Base-by-base conservation (phyloP, 2,797 vertebrate genomes). In the Macroramphosus scolopax region DNA sequence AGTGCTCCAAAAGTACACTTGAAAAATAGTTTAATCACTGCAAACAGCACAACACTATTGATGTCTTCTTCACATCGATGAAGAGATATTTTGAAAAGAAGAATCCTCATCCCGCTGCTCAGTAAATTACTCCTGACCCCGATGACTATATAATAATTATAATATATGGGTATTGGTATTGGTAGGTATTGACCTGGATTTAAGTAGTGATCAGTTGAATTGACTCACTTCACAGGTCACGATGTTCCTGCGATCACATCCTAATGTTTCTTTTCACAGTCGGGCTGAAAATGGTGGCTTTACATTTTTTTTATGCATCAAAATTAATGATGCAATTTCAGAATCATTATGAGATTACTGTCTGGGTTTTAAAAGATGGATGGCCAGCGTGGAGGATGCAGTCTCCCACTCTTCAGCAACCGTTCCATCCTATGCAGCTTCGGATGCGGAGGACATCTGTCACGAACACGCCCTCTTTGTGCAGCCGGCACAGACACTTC, bases 391-490 rank as follows among this genome's bases (percentile, higher is more conserved):
- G 26, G 60, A 58, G 43, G 56, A 63, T 64, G 40, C 30, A 36
- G 51, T 42, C 46, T 33, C 12, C 24, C 39, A 15, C 33, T 29
- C 48, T 10, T 41, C 9, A 16, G 16, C 25, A 40, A 40, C 29
- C 43, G 31, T 38, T 59, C 39, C 58, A 53, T 71, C 75, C 71
- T 64, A 63, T 51, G 36, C 52, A 62, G 47, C 51, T 78, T 68
- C 50, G 81, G 57, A 80, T 67, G 63, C 57, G 54, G 51, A n/a
- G 36, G 65, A 42, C 58, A 55, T 71, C 72, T 83, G 81, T 86
- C 82, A 86, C 68, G 63, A 72, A 74, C 82, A 82, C 48, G 38
- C 67, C 68, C 68, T 81, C 64, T 79, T 63, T 67, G 63, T 77
- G 57, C 80, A 82, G 79, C 76, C 71, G 55, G 52, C 77, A 59